phyloP scores from a whole-genome alignment of 2,888 invertebrate genomes.

The Drosophila borborema region DNA sequence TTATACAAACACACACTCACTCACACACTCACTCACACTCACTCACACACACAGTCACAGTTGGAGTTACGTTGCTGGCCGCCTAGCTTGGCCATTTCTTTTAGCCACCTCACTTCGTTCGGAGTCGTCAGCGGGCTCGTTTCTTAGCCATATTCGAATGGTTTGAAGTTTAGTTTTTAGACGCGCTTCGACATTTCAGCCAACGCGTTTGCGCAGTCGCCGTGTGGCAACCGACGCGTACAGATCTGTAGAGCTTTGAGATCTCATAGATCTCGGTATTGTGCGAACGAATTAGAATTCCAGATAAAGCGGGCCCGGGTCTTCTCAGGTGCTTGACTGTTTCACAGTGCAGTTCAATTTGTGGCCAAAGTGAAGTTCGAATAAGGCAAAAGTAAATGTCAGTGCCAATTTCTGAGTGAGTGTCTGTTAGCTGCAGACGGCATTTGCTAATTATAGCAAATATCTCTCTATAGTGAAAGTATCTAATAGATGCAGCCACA shows the following conservation, averaged over 20 bases:
- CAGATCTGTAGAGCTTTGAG: conserved; percentile 33
- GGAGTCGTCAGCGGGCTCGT: conserved; percentile 39
- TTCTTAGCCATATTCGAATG: conserved; percentile 32
- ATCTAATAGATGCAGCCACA: conserved; percentile 69
- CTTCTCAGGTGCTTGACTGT: conserved; percentile 1
- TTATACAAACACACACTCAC: conserved; percentile 5
- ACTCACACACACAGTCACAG: conserved; percentile 10
- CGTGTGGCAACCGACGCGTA: conserved; percentile 74
- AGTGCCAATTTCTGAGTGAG: conserved; percentile 18
- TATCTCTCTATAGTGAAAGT: conserved; percentile 74
- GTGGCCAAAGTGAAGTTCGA: conserved; percentile 24
- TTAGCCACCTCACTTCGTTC: conserved; percentile 53
- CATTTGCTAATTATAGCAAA: conserved; percentile 75
- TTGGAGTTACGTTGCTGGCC: conserved; percentile 44
- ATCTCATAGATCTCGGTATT: conserved; percentile 10
- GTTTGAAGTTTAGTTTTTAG: conserved; percentile 44
- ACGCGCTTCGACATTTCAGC: conserved; percentile 76
- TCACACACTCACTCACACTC: not conserved
- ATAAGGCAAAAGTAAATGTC: conserved; percentile 40
- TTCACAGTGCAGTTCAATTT: conserved; percentile 24
- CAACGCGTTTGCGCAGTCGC: conserved; percentile 72
- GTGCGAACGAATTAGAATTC: conserved; percentile 29
- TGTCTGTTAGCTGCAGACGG: conserved; percentile 19
- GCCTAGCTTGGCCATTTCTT: conserved; percentile 56
- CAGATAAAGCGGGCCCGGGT: conserved; percentile 7